Evolutionary conservation across 2,888 invertebrate species (phyloP), one percentile per base, ranked within the genome.

Genomic region (Blastobasis adustella): DNA sequence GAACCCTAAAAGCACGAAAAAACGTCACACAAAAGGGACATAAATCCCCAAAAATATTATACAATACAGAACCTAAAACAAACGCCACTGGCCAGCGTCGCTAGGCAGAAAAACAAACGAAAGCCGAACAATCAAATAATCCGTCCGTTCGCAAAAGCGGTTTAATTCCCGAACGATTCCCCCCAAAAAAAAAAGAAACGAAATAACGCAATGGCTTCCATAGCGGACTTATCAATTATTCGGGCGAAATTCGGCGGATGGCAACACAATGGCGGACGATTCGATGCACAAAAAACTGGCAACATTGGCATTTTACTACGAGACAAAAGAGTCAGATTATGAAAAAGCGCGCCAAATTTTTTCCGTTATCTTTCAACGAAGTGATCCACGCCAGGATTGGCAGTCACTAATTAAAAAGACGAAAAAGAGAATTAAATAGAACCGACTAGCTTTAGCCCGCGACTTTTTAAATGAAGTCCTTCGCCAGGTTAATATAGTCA

Each of bases 271-370:
- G 82, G 82, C 63, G 76, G 78, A 23, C 23, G 23, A 23, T 81
- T 85, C 84, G 82, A 82, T 83, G 69, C 69, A 66, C 62, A 59
- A 83, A 80, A 82, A 82, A 78, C 73, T 76, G 70, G 76, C 74
- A 77, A 77, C 79, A 76, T 75, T 71, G 69, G 74, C 72, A 73
- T 40, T 50, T 38, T 47, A 9, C 36, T 72, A 64, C 58, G 58
- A 65, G 58, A 57, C 41, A 52, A 63, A 66, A 71, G 67, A 70
- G 62, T 67, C 58, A 68, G 62, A 68, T 23, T 23, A 3, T 23
- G 23, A 23, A 23, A 75, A 71, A 68, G 65, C 56, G 60, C 63
- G 63, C 46, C 44, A 42, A 37, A 41, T 10, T 45, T 10, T 10
- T n/a, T 40, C 47, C 1, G 50, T 47, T 47, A 53, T 53, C 44